Percentiles rank a stretch among this genome's conserved stretches.
phyloP scores from a whole-genome alignment of 53 echinoderm and acorn worm species.

The Temnopleurus reevesii region DNA sequence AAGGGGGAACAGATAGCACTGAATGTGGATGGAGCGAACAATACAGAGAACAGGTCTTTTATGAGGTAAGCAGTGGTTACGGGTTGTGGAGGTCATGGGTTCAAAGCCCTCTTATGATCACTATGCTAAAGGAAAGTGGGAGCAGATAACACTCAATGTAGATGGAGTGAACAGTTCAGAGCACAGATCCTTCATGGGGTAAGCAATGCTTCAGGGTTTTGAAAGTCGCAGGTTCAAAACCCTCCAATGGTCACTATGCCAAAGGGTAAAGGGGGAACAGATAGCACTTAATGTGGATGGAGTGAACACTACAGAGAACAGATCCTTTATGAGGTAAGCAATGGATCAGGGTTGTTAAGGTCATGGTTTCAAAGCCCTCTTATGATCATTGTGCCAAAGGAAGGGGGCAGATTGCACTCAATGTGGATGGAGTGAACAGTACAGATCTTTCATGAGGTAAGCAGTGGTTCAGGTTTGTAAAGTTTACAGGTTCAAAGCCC shows the following conservation, averaged over 20 bases:
- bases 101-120: no score
- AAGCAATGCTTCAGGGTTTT: no score
- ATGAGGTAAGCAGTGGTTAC: conserved; percentile 71
- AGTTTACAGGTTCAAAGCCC: no score
- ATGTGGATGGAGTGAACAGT: conserved; percentile 81
- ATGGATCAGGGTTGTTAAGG: no score
- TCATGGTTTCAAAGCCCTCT: no score
- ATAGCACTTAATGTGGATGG: conserved; percentile 96
- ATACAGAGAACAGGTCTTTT: conserved; percentile 59
- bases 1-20: conserved; percentile 92
- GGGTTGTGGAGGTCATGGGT: no score
- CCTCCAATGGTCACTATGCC: conserved; percentile 72
- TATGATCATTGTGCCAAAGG: conserved; percentile 76
- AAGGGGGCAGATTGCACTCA: conserved; percentile 89
- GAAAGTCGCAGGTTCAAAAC: no score
- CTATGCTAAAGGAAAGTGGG: conserved; percentile 81
- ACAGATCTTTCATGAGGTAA: conserved; percentile 73
- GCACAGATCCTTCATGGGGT: conserved; percentile 71
- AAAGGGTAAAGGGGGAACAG: conserved; percentile 86
- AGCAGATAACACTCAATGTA: conserved; percentile 93
- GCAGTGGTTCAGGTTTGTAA: no score
- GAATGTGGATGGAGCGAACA: conserved; percentile 85
- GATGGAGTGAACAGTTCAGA: conserved; percentile 74
- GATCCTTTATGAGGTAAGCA: conserved; percentile 70
- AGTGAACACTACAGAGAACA: conserved; percentile 57